Percentiles rank a stretch among this genome's conserved stretches.
These are phyloP conservation scores for Drosophila atroscutellata DNA, from an alignment of 2,888 invertebrate genomes.

Conservation along the genomic window DNA sequence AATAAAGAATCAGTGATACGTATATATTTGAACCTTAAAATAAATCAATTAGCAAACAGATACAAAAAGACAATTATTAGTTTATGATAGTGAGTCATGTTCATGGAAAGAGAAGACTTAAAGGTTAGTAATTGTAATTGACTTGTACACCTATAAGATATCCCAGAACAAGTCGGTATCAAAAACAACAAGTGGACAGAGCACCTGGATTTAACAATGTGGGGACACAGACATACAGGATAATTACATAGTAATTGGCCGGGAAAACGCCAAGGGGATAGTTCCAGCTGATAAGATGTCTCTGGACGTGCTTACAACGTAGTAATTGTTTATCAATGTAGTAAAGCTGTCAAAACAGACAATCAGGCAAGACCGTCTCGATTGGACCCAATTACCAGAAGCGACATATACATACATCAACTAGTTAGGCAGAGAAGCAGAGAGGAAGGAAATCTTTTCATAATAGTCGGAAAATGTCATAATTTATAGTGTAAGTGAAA, in stretches of 20 bases:
- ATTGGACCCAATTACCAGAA: slow-evolving; percentile 65
- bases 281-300: slow-evolving; percentile 50
- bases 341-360: slow-evolving; percentile 36
- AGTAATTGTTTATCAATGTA: slow-evolving; percentile 34
- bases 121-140: not conserved
- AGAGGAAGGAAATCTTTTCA: slow-evolving; percentile 9
- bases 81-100: slow-evolving; percentile 19
- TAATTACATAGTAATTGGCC: slow-evolving; percentile 12
- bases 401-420: slow-evolving; percentile 11
- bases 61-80: not conserved
- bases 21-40: not conserved
- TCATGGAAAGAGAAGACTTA: slow-evolving; percentile 3
- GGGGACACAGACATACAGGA: slow-evolving; percentile 1
- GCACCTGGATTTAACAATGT: not conserved
- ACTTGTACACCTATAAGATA: slow-evolving; percentile 33
- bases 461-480: slow-evolving; percentile 37
- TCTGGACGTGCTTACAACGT: slow-evolving; percentile 26
- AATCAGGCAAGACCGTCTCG: slow-evolving; percentile 42
- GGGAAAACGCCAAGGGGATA: not conserved
- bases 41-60: slow-evolving; percentile 9
- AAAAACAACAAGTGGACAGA: slow-evolving; percentile 2
- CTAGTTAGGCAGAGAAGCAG: not conserved
- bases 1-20: not conserved
- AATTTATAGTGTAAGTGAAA: not conserved
- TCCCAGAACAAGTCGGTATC: slow-evolving; percentile 16